Conservation (phyloP, 2,113 vertebrate species). For the Sander vitreus region DNA sequence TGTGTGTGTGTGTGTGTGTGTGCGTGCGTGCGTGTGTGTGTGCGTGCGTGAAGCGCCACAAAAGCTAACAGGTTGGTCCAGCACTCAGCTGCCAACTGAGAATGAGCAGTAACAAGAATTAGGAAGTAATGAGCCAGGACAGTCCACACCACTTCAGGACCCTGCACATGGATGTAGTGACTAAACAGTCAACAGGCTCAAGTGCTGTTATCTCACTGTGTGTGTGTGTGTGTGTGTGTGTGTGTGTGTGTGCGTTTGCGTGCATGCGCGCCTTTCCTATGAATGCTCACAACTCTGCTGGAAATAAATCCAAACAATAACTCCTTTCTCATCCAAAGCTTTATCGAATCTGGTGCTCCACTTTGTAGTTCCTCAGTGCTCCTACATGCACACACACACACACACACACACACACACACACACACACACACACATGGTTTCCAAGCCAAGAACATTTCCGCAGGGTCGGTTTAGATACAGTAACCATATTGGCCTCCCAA, state of each 20-base stretch:
- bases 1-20: constrained; percentile 18
- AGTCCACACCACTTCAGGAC: constrained; percentile 40
- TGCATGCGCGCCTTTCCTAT: constrained; percentile 1
- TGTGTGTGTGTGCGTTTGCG: neutral
- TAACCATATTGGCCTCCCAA: constrained; percentile 60
- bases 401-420: constrained; percentile 18
- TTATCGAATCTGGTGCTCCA: constrained; percentile 26
- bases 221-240: constrained; percentile 20
- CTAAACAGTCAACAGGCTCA: constrained; percentile 23
- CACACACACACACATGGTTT: constrained; percentile 9
- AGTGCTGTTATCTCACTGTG: constrained; percentile 20
- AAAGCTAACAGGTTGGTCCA: constrained; percentile 69
- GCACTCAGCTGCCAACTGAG: constrained; percentile 64
- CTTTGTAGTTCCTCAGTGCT: constrained; percentile 36
- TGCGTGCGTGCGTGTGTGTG: constrained; percentile 32
- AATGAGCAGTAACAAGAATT: constrained; percentile 65
- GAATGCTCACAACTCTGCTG: constrained; percentile 9
- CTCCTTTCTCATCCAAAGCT: constrained; percentile 28
- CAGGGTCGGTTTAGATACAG: constrained; percentile 60
- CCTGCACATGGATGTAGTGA: constrained; percentile 38
- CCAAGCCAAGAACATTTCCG: constrained; percentile 64
- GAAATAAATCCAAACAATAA: constrained; percentile 44
- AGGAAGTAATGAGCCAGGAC: constrained; percentile 68
- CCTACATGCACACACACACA: constrained; percentile 27
- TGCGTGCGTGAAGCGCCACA: constrained; percentile 41